A percentile compares a stretch with the other conserved stretches of the same genome.
These are phyloP conservation scores for Octopus sinensis DNA, from an alignment of 1,140 invertebrate species.

Conservation along the genomic window DNA sequence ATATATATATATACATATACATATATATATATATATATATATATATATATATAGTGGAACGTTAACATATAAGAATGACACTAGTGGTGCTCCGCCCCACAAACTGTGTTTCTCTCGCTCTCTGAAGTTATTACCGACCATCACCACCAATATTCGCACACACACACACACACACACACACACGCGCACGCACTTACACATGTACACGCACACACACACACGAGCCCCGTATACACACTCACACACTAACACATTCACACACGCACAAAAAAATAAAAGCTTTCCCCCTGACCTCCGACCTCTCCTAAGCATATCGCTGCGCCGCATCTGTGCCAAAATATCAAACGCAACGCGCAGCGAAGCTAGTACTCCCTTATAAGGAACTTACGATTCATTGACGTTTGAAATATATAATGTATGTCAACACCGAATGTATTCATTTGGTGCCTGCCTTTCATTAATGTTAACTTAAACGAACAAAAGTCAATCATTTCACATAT, in stretches of 20 bases:
- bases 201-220: background rate
- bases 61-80: no score
- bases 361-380: constrained; percentile 5
- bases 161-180: no score
- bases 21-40: no score
- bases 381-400: background rate
- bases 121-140: no score
- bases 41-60: no score
- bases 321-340: constrained; percentile 1
- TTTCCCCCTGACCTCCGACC: background rate
- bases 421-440: no score
- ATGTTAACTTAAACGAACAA: background rate
- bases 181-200: background rate
- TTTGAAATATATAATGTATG: background rate
- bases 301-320: background rate
- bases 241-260: background rate
- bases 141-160: no score
- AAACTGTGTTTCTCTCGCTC: no score
- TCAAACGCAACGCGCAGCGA: background rate
- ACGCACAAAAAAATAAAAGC: background rate
- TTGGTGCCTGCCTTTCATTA: background rate
- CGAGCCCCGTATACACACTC: background rate
- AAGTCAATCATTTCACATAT: constrained; percentile 9
- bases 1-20: no score
- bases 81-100: no score